Conservation (phyloP, 2,113 vertebrate species). For the Periophthalmus modestus region DNA sequence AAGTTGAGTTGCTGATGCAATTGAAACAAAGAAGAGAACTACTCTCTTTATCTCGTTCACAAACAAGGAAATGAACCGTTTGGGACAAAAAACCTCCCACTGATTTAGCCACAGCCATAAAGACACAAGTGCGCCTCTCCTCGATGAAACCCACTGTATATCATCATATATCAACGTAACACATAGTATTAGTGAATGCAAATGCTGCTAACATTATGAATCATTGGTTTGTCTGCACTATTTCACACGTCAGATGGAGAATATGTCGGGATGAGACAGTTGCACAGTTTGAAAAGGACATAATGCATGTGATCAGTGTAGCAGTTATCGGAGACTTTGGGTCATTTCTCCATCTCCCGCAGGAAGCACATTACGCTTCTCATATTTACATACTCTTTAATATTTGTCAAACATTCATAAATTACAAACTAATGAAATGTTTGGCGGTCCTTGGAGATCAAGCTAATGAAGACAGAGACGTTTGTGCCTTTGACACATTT, state of each 20-base stretch:
- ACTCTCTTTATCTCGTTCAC: slow-evolving; percentile 58
- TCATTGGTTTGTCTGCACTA: slow-evolving; percentile 99
- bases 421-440: slow-evolving; percentile 99
- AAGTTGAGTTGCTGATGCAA: slow-evolving; percentile 20
- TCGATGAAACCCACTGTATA: slow-evolving; percentile 79
- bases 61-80: slow-evolving; percentile 69
- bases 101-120: slow-evolving; percentile 68
- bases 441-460: slow-evolving; percentile 93
- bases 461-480: slow-evolving; percentile 97
- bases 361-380: slow-evolving; percentile 97
- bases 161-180: slow-evolving; percentile 98
- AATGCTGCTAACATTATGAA: slow-evolving; percentile 94
- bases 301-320: slow-evolving; percentile 96
- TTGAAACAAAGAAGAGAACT: slow-evolving; percentile 33
- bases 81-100: slow-evolving; percentile 66
- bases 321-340: slow-evolving; percentile 93
- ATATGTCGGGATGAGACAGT: slow-evolving; percentile 83
- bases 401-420: slow-evolving; percentile 99
- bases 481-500: slow-evolving; percentile 87
- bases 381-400: slow-evolving; percentile 99
- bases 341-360: slow-evolving; percentile 99
- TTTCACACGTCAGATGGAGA: slow-evolving; percentile 95
- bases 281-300: slow-evolving; percentile 94
- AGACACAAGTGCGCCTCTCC: slow-evolving; percentile 61
- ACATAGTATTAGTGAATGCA: slow-evolving; percentile 87